Percentiles rank a stretch among this genome's conserved stretches.
Conservation (phyloP, 1,140 invertebrate species). For the Trachymyrmex cornetzi region DNA sequence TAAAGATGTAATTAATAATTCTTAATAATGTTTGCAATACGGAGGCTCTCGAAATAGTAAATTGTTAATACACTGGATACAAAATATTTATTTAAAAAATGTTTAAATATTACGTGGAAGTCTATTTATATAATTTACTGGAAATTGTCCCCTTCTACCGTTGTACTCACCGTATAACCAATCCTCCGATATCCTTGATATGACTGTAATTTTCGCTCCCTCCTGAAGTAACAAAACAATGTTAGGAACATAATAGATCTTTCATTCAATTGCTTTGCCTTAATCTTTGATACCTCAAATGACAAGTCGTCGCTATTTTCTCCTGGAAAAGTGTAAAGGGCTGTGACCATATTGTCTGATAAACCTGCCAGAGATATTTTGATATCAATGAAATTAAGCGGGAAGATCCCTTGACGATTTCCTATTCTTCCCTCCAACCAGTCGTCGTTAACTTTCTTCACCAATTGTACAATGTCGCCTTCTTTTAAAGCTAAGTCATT, state of each 20-base stretch:
- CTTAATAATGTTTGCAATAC: conserved; percentile 59
- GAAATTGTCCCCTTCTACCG: conserved; percentile 92
- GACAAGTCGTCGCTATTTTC: conserved; percentile 88
- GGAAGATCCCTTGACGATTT: conserved; percentile 93
- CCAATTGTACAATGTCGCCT: conserved; percentile 90
- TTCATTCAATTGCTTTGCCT: not conserved
- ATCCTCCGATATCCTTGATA: conserved; percentile 91
- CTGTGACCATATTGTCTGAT: conserved; percentile 84
- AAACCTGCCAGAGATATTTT: conserved; percentile 89
- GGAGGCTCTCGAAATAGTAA: conserved; percentile 23
- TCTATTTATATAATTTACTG: conserved; percentile 92
- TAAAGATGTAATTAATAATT: conserved; percentile 16
- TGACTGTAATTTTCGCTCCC: conserved; percentile 91
- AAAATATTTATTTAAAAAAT: conserved; percentile 35
- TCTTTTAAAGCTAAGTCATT: conserved; percentile 92
- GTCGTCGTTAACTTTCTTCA: conserved; percentile 91
- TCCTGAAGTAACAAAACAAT: conserved; percentile 82
- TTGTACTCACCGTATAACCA: conserved; percentile 93
- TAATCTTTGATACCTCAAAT: conserved; percentile 85
- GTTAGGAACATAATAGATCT: conserved; percentile 6
- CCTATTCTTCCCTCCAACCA: conserved; percentile 92
- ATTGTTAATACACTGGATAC: conserved; percentile 33
- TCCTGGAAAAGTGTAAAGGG: conserved; percentile 89
- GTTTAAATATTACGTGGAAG: conserved; percentile 83
- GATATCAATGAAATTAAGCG: conserved; percentile 92